These are phyloP conservation scores for Sussaba pulchella DNA, from an alignment of 2,888 invertebrate genomes.

Conservation along the genomic window DNA sequence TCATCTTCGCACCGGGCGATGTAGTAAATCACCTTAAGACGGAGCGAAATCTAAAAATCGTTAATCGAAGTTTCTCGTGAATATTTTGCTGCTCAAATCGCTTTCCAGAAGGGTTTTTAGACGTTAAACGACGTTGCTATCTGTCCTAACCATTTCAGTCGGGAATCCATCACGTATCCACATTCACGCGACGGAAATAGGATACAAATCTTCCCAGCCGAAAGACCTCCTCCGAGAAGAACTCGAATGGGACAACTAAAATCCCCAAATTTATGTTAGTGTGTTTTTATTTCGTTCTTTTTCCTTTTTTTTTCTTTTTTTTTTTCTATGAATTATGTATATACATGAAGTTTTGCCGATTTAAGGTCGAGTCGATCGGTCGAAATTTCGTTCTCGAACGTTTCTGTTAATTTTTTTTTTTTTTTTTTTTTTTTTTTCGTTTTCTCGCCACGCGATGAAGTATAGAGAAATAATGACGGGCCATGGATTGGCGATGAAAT, in stretches of 20 bases:
- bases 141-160: background rate
- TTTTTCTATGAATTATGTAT: slow-evolving; percentile 79
- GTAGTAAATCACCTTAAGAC: too few species aligned
- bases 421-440: slow-evolving; percentile 63
- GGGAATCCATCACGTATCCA: background rate
- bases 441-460: slow-evolving; percentile 71
- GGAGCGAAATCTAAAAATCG: too few species aligned
- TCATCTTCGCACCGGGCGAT: too few species aligned
- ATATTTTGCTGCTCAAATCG: too few species aligned
- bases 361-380: slow-evolving; percentile 47
- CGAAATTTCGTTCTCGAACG: slow-evolving; percentile 44
- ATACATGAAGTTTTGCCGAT: slow-evolving; percentile 77
- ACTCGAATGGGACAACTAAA: slow-evolving; percentile 21
- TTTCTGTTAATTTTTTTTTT: slow-evolving; percentile 52
- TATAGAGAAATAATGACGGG: slow-evolving; percentile 74
- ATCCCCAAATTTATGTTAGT: slow-evolving; percentile 42
- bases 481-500: slow-evolving; percentile 76
- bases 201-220: background rate
- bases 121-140: background rate
- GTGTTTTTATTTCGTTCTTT: slow-evolving; percentile 48
- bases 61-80: too few species aligned
- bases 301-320: slow-evolving; percentile 74
- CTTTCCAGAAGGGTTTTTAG: too few species aligned
- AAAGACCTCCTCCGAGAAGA: slow-evolving; percentile 1
- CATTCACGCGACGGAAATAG: slow-evolving; percentile 19